Evolutionary conservation across 1,140 invertebrate species (phyloP).

Genomic region (Tetragnatha versicolor): DNA sequence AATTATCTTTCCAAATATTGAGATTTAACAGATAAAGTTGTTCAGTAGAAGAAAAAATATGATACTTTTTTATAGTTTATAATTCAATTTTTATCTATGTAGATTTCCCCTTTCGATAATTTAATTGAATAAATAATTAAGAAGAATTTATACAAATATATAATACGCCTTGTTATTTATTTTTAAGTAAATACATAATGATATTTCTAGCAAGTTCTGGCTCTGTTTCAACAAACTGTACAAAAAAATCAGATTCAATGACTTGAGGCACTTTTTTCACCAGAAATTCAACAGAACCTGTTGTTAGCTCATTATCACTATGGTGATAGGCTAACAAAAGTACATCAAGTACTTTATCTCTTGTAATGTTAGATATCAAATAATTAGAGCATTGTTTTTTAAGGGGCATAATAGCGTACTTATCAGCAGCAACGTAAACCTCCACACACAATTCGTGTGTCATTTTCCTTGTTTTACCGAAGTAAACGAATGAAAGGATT

Average conservation of each 20-base stretch:
- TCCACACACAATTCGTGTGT: slow-evolving; percentile 18
- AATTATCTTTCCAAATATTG: no score
- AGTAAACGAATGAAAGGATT: slow-evolving; percentile 33
- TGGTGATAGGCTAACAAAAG: slow-evolving; percentile 16
- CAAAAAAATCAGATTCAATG: slow-evolving; percentile 17
- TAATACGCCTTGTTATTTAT: no score
- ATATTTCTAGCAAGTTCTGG: slow-evolving; percentile 15
- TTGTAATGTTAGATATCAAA: slow-evolving; percentile 16
- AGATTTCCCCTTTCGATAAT: no score
- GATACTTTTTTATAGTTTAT: no score
- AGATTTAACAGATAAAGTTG: no score
- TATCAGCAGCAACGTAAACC: slow-evolving; percentile 52
- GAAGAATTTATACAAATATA: no score
- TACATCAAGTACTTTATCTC: slow-evolving; percentile 4
- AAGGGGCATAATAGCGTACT: slow-evolving; percentile 44
- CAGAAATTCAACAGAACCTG: not conserved
- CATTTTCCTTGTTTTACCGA: slow-evolving; percentile 7
- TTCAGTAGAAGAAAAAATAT: no score
- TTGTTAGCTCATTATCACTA: slow-evolving; percentile 16
- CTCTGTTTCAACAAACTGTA: slow-evolving; percentile 16
- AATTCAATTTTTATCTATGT: no score
- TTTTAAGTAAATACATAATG: slow-evolving; percentile 5
- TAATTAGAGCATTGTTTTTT: slow-evolving; percentile 38
- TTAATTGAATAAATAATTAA: no score
- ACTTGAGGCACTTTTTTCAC: not conserved